Base-by-base conservation (phyloP, 2,797 vertebrate species). In the Arremon brunneinucha region DNA sequence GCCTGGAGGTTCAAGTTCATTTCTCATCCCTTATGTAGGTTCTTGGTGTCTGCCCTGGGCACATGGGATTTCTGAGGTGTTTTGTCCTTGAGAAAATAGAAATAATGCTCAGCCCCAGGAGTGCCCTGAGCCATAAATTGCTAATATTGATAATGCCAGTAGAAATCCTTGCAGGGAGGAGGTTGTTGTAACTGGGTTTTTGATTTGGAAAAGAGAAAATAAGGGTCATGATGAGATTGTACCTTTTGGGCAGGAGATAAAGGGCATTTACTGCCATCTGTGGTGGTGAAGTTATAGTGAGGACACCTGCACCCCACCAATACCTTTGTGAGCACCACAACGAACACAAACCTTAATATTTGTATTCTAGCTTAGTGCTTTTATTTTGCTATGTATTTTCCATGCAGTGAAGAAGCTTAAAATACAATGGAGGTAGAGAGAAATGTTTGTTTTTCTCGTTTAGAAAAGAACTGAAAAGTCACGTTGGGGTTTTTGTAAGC, bases 351-450 rank as follows among this genome's bases (percentile, higher is more conserved):
- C 28, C 27, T 69, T 30, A 59, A 55, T 28, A 14, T 46, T 56
- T 43, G 9, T 41, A 20, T 9, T 53, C 65, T 43, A 28, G 6
- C 46, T 87, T 11, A 19, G 18, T 30, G n/a, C 28, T 8, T 65
- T 82, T 68, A 22, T 43, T 81, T 75, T 46, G 12, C 62, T 67
- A 19, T 5, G 3, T 46, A 20, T 78, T 88, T 82, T 55, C 32
- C 12, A 8, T 9, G 4, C 6, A 34, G 18, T 1, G 15, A 78
- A 27, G n/a, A 75, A 78, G 14, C 14, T 69, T 24, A 35, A 39
- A 86, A 57, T 11, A 30, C 24, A 44, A 0, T 8, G 12, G 9
- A 21, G 0, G 0, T 47, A 12, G 3, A 21, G 16, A 28, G 22
- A 37, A 70, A 53, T 15, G 0, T 41, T 91, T 80, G 0, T 41